Conservation (phyloP, 2,113 vertebrate genomes). For the Pomatorhinus ruficollis region DNA sequence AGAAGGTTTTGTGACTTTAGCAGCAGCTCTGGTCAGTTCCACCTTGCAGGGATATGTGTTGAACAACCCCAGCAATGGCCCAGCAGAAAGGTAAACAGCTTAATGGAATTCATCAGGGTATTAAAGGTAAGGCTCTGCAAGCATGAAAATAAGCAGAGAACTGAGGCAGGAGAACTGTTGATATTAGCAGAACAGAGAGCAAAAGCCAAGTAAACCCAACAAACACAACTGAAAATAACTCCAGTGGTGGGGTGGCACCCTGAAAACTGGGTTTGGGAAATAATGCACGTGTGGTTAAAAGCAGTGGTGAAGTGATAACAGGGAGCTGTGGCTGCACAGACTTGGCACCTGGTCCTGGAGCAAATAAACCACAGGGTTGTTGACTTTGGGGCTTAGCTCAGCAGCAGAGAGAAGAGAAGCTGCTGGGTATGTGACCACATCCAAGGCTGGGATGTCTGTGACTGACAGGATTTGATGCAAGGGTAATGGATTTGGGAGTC, state of each 20-base stretch:
- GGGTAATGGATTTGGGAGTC: not conserved
- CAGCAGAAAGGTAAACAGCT: not conserved
- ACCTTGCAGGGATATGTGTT: not conserved
- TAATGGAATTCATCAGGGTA: not conserved
- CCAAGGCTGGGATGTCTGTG: not conserved
- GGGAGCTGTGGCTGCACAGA: not conserved
- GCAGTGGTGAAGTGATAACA: not conserved
- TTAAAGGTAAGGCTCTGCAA: not conserved
- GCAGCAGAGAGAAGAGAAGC: not conserved
- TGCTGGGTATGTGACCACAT: rapidly evolving
- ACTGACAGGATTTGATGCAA: not conserved
- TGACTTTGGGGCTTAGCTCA: not conserved
- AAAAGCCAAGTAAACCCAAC: not conserved
- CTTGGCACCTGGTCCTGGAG: not conserved
- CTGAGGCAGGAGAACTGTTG: not conserved
- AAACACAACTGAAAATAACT: not conserved
- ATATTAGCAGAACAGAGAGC: not conserved
- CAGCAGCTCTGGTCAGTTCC: not conserved
- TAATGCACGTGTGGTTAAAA: rapidly evolving
- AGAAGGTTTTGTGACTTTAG: not conserved
- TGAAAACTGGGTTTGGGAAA: not conserved
- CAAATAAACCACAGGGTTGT: not conserved
- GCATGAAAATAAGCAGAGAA: not conserved
- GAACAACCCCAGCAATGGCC: not conserved
- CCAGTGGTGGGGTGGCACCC: not conserved